Percentiles rank a stretch among this genome's conserved stretches.
phyloP scores from a whole-genome alignment of 1,140 invertebrate genomes.

The Listronotus bonariensis region DNA sequence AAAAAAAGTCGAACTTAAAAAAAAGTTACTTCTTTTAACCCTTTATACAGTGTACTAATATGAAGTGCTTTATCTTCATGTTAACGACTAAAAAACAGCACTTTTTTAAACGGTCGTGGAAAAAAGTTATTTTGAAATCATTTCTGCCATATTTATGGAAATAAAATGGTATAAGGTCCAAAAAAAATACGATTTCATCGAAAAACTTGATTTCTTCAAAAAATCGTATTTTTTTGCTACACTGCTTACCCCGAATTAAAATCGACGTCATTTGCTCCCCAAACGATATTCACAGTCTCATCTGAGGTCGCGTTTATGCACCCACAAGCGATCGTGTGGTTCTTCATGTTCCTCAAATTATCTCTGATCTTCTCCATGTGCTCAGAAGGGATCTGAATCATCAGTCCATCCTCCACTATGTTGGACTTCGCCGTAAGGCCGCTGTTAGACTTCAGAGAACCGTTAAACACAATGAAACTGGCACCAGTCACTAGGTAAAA shows the following conservation, averaged over 20 bases:
- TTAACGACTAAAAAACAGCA: too few relatives aligned
- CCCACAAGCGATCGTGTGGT: constrained; percentile 75
- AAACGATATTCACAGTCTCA: constrained; percentile 73
- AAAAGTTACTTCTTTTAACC: too few relatives aligned
- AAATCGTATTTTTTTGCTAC: too few relatives aligned
- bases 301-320: constrained; percentile 70
- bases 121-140: too few relatives aligned
- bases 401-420: constrained; percentile 88
- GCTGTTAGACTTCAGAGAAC: constrained; percentile 79
- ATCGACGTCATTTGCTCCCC: constrained; percentile 78
- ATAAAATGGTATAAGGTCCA: too few relatives aligned
- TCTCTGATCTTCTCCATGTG: constrained; percentile 78
- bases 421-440: constrained; percentile 84
- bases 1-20: too few relatives aligned
- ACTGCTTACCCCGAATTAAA: constrained; percentile 77
- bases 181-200: too few relatives aligned
- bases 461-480: constrained; percentile 89
- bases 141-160: too few relatives aligned
- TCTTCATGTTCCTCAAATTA: constrained; percentile 76
- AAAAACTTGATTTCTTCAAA: too few relatives aligned
- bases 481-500: constrained; percentile 73
- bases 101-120: too few relatives aligned
- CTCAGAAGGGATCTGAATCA: constrained; percentile 83
- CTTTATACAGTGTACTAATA: too few relatives aligned
- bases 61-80: too few relatives aligned